Percentiles rank a stretch among this genome's conserved stretches.
phyloP scores from a whole-genome alignment of 2,888 invertebrate genomes.

The Drosophila nigricruria region DNA sequence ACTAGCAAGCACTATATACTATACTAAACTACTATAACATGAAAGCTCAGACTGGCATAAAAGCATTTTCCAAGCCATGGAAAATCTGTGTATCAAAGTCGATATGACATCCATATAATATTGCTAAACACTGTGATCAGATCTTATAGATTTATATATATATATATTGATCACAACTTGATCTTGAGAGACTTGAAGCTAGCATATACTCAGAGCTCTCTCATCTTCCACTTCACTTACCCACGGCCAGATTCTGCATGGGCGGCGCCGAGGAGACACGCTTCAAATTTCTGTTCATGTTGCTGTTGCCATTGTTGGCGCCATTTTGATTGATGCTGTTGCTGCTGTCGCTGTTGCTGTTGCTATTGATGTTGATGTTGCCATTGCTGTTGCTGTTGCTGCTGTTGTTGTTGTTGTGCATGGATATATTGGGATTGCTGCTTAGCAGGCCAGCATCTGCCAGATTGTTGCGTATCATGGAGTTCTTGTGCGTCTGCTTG shows the following conservation, averaged over 20 bases:
- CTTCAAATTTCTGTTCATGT: slow-evolving; percentile 85
- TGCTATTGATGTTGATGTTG: slow-evolving; percentile 25
- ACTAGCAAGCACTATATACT: too few species aligned
- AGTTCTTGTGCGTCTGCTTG: slow-evolving; percentile 83
- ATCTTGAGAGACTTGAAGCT: too few species aligned
- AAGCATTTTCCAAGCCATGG: too few species aligned
- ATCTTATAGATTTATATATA: too few species aligned
- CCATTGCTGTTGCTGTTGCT: slow-evolving; percentile 80
- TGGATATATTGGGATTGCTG: slow-evolving; percentile 57
- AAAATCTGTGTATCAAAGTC: too few species aligned
- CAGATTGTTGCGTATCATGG: slow-evolving; percentile 83
- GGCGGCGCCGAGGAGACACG: slow-evolving; percentile 87
- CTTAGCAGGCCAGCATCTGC: slow-evolving; percentile 48
- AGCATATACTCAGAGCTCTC: too few species aligned
- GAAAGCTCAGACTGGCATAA: too few species aligned
- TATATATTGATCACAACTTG: background rate
- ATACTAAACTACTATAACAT: too few species aligned
- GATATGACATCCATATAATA: too few species aligned
- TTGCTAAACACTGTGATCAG: too few species aligned
- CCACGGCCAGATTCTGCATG: slow-evolving; percentile 83
- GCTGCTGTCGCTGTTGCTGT: slow-evolving; percentile 48
- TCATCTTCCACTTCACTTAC: slow-evolving; percentile 63
- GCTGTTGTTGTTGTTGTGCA: slow-evolving; percentile 47
- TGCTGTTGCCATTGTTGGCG: slow-evolving; percentile 42
- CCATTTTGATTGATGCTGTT: slow-evolving; percentile 60